Evolutionary conservation across 1,140 invertebrate species (phyloP).

Genomic region (Drosophila arizonae): DNA sequence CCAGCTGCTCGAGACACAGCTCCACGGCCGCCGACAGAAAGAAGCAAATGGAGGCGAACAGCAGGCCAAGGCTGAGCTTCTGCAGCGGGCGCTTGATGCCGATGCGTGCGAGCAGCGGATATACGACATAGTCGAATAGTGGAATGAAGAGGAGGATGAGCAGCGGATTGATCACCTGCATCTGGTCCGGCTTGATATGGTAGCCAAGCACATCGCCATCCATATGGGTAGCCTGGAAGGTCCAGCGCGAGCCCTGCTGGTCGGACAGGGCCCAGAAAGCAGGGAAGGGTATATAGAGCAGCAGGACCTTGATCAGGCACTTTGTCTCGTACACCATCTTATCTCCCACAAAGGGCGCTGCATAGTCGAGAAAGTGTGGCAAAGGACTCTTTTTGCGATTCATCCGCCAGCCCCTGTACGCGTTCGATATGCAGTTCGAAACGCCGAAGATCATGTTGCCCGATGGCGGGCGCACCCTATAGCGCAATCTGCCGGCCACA

Average conservation of each 20-base stretch:
- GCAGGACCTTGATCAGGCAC: conserved; percentile 86
- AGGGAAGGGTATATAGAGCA: conserved; percentile 89
- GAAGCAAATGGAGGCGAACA: conserved; percentile 93
- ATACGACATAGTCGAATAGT: conserved; percentile 90
- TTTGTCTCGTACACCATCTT: conserved; percentile 88
- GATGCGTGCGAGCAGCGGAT: conserved; percentile 85
- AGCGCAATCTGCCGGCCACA: conserved; percentile 89
- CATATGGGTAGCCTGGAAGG: conserved; percentile 96
- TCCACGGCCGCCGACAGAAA: conserved; percentile 93
- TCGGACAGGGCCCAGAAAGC: conserved; percentile 93
- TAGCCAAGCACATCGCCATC: conserved; percentile 88
- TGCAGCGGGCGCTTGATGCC: conserved; percentile 86
- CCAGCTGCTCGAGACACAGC: conserved; percentile 88
- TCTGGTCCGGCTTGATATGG: conserved; percentile 93
- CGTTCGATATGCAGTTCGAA: conserved; percentile 87
- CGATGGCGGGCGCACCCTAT: conserved; percentile 90
- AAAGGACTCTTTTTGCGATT: conserved; percentile 82
- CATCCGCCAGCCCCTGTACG: conserved; percentile 83
- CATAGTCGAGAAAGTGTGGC: conserved; percentile 92
- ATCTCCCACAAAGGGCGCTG: conserved; percentile 87
- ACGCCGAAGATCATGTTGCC: conserved; percentile 93
- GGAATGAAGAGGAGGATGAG: conserved; percentile 94
- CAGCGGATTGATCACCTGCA: conserved; percentile 94
- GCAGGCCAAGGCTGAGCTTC: conserved; percentile 91
- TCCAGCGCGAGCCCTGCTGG: conserved; percentile 96